These are phyloP conservation scores for Lochmaea capreae DNA, from an alignment of 2,888 invertebrate species.

Conservation along the genomic window DNA sequence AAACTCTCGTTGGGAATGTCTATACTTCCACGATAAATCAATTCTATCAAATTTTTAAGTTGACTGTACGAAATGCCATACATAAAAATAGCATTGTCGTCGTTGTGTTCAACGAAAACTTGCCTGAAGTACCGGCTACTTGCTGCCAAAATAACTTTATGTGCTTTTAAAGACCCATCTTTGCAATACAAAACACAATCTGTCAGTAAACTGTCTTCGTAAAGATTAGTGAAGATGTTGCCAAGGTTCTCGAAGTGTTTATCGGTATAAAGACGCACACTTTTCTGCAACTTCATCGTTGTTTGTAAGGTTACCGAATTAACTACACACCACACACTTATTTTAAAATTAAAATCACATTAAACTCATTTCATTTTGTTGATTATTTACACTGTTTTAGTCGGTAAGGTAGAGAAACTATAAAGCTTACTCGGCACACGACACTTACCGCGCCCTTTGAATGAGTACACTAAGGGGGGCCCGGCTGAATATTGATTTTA, in stretches of 20 bases:
- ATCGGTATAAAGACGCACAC: conserved; percentile 63
- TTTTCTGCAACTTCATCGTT: conserved; percentile 49
- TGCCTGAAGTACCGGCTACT: conserved; percentile 83
- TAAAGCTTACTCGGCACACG: conserved; percentile 35
- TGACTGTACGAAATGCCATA: conserved; percentile 75
- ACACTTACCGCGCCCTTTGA: conserved; percentile 54
- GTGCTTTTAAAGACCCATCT: conserved; percentile 77
- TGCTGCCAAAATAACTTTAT: conserved; percentile 79
- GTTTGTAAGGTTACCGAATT: conserved; percentile 23
- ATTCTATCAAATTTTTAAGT: conserved; percentile 74
- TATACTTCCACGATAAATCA: conserved; percentile 79
- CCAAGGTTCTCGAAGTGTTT: conserved; percentile 80
- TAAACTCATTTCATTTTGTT: conserved; percentile 38
- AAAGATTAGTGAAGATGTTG: conserved; percentile 76
- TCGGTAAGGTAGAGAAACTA: conserved; percentile 8
- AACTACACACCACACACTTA: conserved; percentile 17
- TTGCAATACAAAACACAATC: conserved; percentile 80
- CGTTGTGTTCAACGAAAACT: conserved; percentile 79
- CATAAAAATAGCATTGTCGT: conserved; percentile 76
- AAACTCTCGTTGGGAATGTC: conserved; percentile 75
- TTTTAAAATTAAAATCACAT: conserved; percentile 37
- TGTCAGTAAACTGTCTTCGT: conserved; percentile 76
- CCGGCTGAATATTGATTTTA: conserved; percentile 57
- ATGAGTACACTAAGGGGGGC: conserved; percentile 54
- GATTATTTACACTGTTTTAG: conserved; percentile 32